Evolutionary conservation across 2,888 invertebrate species (phyloP), one percentile per base, ranked within the genome.

Genomic region (Lasioglossum oenotherae): DNA sequence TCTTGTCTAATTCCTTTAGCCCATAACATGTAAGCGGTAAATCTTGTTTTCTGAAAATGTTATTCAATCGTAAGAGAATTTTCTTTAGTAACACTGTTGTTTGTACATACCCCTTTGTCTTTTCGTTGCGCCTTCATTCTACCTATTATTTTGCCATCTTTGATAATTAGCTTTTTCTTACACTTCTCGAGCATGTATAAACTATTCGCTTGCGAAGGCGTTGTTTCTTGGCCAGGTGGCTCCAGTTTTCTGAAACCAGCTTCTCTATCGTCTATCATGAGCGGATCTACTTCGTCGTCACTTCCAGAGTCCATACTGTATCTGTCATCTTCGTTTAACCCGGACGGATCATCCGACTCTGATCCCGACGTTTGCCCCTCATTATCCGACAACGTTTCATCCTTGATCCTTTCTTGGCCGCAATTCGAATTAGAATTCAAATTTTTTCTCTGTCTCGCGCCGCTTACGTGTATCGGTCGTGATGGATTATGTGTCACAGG

Each of bases 21-120:
- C 98, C 98, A 99, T 93, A 98, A 96, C 97, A 98, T 98, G 95
- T 98, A 99, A 0, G 98, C 98, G 0, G 98, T 98, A 87, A 97
- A 97, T 77, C 98, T 96, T 0, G 97, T 96, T 95, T 97, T 97
- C 96, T 96, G 93, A 86, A 95, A 93, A 89, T 35, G 79, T 87
- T 27, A 87, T 78, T 31, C 23, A 82, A 80, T 74, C 69, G 69
- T 84, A 78, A 85, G 72, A 81, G 74, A 44, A 79, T 78, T 71
- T 75, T 81, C 82, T 74, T 85, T 80, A 81, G 41, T 67, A 81
- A 84, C 31, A 31, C 53, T 8, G 31, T 81, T 78, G 81, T 81
- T 38, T 75, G 35, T 89, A 87, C 95, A 92, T 95, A 96, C 96
- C 95, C 97, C 98, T 96, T 98, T 98, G 91, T 98, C 98, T 92